These are phyloP conservation scores for Aphidius colemani DNA, from an alignment of 2,888 invertebrate species.

Conservation along the genomic window DNA sequence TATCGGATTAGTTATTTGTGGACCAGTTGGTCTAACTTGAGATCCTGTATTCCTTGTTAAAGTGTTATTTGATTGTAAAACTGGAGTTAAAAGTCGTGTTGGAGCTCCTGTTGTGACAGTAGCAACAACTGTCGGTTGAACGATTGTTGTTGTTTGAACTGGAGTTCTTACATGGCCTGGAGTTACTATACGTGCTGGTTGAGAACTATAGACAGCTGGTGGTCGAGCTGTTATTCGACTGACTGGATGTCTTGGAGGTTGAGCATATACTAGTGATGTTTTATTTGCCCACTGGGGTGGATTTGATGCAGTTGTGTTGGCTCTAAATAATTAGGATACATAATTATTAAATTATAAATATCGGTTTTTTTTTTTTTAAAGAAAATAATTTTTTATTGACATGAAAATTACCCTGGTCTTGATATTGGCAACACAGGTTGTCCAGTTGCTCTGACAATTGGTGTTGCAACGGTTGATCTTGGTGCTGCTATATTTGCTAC, in stretches of 20 bases:
- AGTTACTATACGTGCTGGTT: conserved; percentile 50
- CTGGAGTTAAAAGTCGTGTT: conserved; percentile 53
- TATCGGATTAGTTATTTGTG: conserved; percentile 49
- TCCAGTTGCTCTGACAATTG: conserved; percentile 54
- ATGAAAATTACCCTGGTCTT: conserved; percentile 45
- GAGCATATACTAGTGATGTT: conserved; percentile 53
- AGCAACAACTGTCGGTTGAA: conserved; percentile 54
- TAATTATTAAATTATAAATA: not conserved
- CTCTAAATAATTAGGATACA: conserved; percentile 36
- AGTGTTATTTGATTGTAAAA: conserved; percentile 48
- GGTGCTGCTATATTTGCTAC: conserved; percentile 77
- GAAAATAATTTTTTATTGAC: conserved; percentile 4
- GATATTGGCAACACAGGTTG: conserved; percentile 50
- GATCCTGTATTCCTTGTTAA: conserved; percentile 51
- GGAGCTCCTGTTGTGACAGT: conserved; percentile 48
- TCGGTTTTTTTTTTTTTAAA: too few relatives aligned
- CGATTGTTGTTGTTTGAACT: conserved; percentile 6
- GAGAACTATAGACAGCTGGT: conserved; percentile 45
- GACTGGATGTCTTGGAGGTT: conserved; percentile 52
- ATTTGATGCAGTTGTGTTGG: conserved; percentile 48
- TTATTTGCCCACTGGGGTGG: conserved; percentile 55
- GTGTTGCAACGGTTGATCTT: conserved; percentile 67
- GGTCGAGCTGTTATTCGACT: conserved; percentile 49
- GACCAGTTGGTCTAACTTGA: conserved; percentile 46
- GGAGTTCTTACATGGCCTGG: conserved; percentile 49